A percentile compares a stretch with the other conserved stretches of the same genome.
Conservation (phyloP, 2,113 vertebrate species). For the Morphnarchus princeps region DNA sequence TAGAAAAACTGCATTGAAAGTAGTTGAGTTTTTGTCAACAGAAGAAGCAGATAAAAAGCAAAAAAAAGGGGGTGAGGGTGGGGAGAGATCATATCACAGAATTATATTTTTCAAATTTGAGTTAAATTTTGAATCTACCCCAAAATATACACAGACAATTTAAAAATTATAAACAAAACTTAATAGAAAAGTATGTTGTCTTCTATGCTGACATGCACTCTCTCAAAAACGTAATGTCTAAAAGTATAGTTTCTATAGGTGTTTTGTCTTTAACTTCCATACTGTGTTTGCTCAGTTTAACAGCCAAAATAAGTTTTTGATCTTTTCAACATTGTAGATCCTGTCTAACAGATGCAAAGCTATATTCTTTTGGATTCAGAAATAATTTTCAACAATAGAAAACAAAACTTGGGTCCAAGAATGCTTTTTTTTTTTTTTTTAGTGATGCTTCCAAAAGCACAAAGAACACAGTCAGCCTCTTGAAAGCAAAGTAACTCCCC, state of each 20-base stretch:
- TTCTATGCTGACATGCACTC: not conserved
- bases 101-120: not conserved
- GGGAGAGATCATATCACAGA: not conserved
- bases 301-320: constrained; percentile 1
- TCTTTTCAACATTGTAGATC: not conserved
- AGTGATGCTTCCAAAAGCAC: not conserved
- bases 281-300: not conserved
- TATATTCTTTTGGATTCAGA: not conserved
- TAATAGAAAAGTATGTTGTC: not conserved
- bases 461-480: not conserved
- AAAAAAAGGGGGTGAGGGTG: not conserved
- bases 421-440: not conserved
- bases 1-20: not conserved
- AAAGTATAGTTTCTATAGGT: not conserved
- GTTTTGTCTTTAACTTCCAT: not conserved
- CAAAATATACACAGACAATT: not conserved
- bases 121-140: not conserved
- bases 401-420: not conserved
- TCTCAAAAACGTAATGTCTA: not conserved
- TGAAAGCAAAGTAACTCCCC: constrained; percentile 20
- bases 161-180: not conserved
- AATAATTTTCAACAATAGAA: not conserved
- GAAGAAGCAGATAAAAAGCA: not conserved
- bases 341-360: not conserved
- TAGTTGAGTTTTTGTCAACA: not conserved